A percentile compares a stretch with the other conserved stretches of the same genome.
Evolutionary conservation across 2,797 vertebrate species (phyloP).

Genomic region (Sebastolobus alascanus): DNA sequence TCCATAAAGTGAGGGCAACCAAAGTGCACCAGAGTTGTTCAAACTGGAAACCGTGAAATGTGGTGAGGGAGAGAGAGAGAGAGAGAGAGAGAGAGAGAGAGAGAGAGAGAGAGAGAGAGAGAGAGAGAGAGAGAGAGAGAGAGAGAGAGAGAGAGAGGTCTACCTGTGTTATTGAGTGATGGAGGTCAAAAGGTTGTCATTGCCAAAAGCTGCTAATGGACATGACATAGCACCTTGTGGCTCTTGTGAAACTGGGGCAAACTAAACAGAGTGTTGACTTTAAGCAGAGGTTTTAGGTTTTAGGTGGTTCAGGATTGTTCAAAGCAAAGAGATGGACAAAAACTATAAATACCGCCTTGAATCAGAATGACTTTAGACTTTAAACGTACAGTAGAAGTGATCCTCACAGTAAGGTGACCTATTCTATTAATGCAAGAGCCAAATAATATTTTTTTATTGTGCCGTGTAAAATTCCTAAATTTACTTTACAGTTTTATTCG

Average conservation of each 20-base stretch:
- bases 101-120: not conserved
- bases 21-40: conserved; percentile 53
- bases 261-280: conserved; percentile 15
- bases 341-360: not conserved
- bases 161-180: conserved; percentile 41
- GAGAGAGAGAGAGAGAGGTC: not conserved
- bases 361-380: not conserved
- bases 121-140: not conserved
- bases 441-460: not conserved
- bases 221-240: conserved; percentile 4
- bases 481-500: not conserved
- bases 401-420: not conserved
- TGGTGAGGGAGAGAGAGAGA: not conserved
- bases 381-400: not conserved
- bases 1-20: conserved; percentile 43
- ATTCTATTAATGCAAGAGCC: too few species aligned
- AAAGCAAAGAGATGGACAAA: not conserved
- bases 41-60: conserved; percentile 38
- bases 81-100: not conserved
- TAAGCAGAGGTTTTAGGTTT: too few species aligned
- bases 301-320: not conserved
- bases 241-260: conserved; percentile 6
- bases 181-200: conserved; percentile 32
- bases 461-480: not conserved
- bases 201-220: conserved; percentile 58